Evolutionary conservation across 1,140 invertebrate genomes (phyloP).

Genomic region (Eubasilissa regina): DNA sequence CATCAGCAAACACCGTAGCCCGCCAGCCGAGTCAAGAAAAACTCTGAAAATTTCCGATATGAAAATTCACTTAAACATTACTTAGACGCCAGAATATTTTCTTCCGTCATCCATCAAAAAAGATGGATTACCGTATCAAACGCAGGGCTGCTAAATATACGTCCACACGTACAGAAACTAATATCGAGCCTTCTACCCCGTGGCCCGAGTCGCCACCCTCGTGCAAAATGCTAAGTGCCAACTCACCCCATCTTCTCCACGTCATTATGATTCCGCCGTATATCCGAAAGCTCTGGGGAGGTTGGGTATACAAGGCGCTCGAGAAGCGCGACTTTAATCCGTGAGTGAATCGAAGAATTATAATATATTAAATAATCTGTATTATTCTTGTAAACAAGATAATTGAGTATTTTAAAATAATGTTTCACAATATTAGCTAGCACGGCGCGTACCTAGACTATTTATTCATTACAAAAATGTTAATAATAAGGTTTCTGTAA

Average conservation of each 20-base stretch:
- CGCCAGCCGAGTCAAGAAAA: constrained; percentile 13
- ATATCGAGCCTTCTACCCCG: constrained; percentile 53
- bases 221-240: constrained; percentile 58
- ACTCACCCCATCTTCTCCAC: constrained; percentile 58
- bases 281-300: constrained; percentile 49
- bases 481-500: too few species aligned
- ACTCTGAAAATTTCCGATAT: constrained; percentile 54
- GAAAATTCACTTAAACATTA: constrained; percentile 61
- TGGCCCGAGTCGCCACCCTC: constrained; percentile 41
- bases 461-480: too few species aligned
- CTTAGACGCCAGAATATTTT: constrained; percentile 59
- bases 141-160: constrained; percentile 50
- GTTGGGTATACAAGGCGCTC: constrained; percentile 32
- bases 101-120: constrained; percentile 60
- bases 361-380: too few species aligned
- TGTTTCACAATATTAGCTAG: too few species aligned
- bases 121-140: constrained; percentile 60
- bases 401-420: too few species aligned
- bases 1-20: constrained; percentile 19
- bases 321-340: constrained; percentile 20
- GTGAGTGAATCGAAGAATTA: background rate
- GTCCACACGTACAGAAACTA: constrained; percentile 52
- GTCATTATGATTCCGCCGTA: constrained; percentile 61
- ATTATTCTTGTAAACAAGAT: too few species aligned
- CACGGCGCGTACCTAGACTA: too few species aligned